A percentile compares a stretch with the other conserved stretches of the same genome.
Evolutionary conservation across 2,113 vertebrate genomes (phyloP).

Genomic region (Phrynocephalus versicolor): DNA sequence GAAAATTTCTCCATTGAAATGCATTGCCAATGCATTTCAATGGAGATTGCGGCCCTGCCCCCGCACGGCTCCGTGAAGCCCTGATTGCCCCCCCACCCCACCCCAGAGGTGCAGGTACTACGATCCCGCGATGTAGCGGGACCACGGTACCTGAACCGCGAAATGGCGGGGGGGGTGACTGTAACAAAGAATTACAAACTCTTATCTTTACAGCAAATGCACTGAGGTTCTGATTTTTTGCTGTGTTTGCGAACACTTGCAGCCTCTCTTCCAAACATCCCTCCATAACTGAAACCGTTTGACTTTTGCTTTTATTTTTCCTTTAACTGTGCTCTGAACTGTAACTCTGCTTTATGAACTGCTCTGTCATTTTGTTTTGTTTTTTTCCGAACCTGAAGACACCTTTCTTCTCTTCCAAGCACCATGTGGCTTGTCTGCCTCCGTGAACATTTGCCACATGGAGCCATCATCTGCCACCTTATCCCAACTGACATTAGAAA

Average conservation of each 20-base stretch:
- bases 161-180: no score
- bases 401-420: constrained; percentile 64
- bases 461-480: constrained; percentile 68
- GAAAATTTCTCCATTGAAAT: no score
- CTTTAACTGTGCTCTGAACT: constrained; percentile 46
- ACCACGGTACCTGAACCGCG: no score
- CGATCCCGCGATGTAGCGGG: no score
- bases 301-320: neutral
- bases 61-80: no score
- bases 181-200: no score
- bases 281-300: neutral
- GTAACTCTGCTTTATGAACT: constrained; percentile 53
- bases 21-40: no score
- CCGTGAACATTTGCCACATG: constrained; percentile 58
- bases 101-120: no score
- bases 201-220: neutral
- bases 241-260: no score
- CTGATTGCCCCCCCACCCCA: no score
- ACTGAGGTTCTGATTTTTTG: neutral
- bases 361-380: constrained; percentile 63
- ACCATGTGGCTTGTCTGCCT: constrained; percentile 55
- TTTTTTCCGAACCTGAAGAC: constrained; percentile 50
- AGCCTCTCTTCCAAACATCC: constrained; percentile 2
- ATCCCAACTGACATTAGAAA: constrained; percentile 61
- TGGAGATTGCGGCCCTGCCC: no score